Evolutionary conservation across 2,797 vertebrate species (phyloP), one percentile per base, ranked within the genome.

Genomic region (Centroberyx gerrardi): DNA sequence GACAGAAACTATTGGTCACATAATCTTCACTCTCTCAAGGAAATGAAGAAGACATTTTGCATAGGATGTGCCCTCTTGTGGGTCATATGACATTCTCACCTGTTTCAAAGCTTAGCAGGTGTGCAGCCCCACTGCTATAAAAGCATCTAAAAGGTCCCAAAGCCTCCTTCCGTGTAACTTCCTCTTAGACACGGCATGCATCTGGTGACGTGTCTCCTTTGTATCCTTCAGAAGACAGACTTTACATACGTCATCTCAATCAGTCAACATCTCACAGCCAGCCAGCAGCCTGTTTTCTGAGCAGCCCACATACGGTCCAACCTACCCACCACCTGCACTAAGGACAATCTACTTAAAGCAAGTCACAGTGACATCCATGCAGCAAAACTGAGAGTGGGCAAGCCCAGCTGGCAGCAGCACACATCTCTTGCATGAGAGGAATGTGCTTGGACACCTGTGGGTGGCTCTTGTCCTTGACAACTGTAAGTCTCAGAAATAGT

Each of bases 401-500:
- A 22, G 44, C 18, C 48, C 14, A 12, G 63, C 18, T 18, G 56
- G 60, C 71, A 72, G 51, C 36, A 12, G 14, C 58, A 66, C 46
- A 70, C 73, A 46, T 54, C 28, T 4, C 54, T 14, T 53, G 65
- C 72, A 72, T 5, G 13, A 71, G 67, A 27, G 53, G 29, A 82
- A 62, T 14, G 62, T 68, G 64, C 72, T n/a, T 17, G 72, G 76
- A 84, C 82, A 90, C 83, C 78, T 82, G 78, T 86, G 77, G 83
- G 88, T 86, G 82, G 85, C 78, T 76, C 46, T 56, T 78, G 33
- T 82, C 81, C 72, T 81, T 76, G 78, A 76, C 81, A 85, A 66
- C 81, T 79, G 61, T 33, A 18, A 38, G 49, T 36, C n/a, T 72
- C 48, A 62, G 33, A 66, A 86, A 86, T n/a, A 17, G 72, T 81